Percentiles rank a stretch among this genome's conserved stretches.
phyloP scores from a whole-genome alignment of 2,888 invertebrate genomes.

The Nomada flava region DNA sequence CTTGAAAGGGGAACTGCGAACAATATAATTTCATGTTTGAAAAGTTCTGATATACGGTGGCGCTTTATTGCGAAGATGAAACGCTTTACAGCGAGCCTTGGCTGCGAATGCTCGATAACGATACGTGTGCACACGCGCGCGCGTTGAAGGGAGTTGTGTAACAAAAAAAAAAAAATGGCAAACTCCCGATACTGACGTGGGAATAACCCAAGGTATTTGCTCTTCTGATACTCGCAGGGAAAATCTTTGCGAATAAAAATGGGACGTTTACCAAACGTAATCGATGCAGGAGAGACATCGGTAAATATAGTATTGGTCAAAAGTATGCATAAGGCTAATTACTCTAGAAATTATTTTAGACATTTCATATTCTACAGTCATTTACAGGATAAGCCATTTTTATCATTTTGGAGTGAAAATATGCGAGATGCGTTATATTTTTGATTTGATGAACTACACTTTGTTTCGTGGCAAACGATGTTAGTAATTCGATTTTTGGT shows the following conservation, averaged over 20 bases:
- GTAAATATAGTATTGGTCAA: no score
- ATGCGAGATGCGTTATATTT: no score
- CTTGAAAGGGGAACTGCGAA: slow-evolving; percentile 30
- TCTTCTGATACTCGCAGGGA: background rate
- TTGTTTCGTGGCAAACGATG: no score
- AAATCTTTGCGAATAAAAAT: background rate
- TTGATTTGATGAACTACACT: no score
- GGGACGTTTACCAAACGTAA: background rate
- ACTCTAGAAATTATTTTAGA: no score
- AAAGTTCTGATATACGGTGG: slow-evolving; percentile 20
- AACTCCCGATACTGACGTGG: slow-evolving; percentile 13
- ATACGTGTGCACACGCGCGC: background rate
- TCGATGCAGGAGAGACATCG: slow-evolving; percentile 5
- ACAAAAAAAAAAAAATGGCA: background rate
- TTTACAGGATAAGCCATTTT: no score
- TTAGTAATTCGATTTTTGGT: no score
- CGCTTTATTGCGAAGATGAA: slow-evolving; percentile 40
- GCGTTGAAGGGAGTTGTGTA: background rate
- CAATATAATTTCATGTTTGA: slow-evolving; percentile 35
- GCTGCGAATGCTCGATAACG: slow-evolving; percentile 24
- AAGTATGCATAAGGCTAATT: no score
- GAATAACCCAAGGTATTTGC: slow-evolving; percentile 4
- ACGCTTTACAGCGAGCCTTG: slow-evolving; percentile 3
- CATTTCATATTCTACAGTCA: no score
- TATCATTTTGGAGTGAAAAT: no score